Evolutionary conservation across 2,888 invertebrate genomes (phyloP).

Genomic region (Tinea pellionella): DNA sequence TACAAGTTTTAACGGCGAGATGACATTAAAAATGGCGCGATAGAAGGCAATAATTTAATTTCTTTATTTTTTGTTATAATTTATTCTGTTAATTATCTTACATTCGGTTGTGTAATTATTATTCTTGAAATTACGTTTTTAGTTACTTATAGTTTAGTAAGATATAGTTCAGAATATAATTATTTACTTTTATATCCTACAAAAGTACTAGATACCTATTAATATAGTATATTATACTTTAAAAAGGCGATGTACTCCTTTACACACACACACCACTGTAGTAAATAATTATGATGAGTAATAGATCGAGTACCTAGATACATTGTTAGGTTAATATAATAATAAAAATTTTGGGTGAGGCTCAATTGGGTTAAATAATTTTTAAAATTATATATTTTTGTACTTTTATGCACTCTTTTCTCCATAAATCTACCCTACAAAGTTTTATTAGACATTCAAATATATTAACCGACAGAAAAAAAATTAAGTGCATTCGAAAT

Average conservation of each 20-base stretch:
- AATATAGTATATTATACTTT: background rate
- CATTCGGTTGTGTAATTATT: too few species aligned
- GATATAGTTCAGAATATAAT: too few species aligned
- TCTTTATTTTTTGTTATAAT: too few species aligned
- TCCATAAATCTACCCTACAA: too few species aligned
- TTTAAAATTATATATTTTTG: background rate
- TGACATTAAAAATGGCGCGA: background rate
- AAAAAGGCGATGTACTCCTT: background rate
- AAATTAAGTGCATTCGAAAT: background rate
- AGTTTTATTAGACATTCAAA: background rate
- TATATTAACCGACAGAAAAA: background rate
- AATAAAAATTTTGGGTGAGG: constrained; percentile 7
- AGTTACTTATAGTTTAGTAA: too few species aligned
- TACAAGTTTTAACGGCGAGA: background rate
- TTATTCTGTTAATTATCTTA: too few species aligned
- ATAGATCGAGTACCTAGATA: background rate
- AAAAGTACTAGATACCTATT: too few species aligned
- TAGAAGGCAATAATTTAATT: background rate
- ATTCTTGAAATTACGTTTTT: too few species aligned
- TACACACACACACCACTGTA: background rate
- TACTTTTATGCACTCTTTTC: too few species aligned
- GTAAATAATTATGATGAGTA: constrained; percentile 4
- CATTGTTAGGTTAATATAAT: constrained; percentile 4
- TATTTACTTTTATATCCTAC: too few species aligned
- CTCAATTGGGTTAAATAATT: constrained; percentile 9